Base-by-base conservation (phyloP, 1,140 invertebrate species). In the Papilio polyxenes region DNA sequence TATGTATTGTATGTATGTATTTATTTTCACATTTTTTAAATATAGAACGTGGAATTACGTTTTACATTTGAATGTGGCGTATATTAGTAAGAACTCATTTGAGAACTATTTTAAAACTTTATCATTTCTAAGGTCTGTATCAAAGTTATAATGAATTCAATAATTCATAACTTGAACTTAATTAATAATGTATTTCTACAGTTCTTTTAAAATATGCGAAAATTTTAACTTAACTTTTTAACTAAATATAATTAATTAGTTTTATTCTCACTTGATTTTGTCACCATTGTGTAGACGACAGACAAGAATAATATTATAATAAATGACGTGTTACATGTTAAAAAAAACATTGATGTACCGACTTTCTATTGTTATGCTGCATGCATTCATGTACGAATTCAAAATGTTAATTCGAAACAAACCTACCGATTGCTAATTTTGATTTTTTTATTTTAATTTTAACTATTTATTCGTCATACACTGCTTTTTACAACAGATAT, bases 321-420 rank as follows among this genome's bases (percentile, higher is more conserved):
- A 65, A 65, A 65, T 65, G 62, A 65, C 53, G 53, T 56, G 53
- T 56, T 3, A 56, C 62, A 65, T 87, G 78, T 82, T 83, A 81
- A 80, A 56, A n/a, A 44, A n/a, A 83, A 83, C 84, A 87, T 83
- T 82, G 86, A 87, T 82, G 88, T 82, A 86, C 83, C 83, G 83
- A 82, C 59, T 65, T 31, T 62, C 82, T 83, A 89, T 89, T 89
- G 88, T 90, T 81, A 89, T 85, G 85, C 85, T 65, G 83, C 87
- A 84, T 84, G 80, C 77, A 85, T 85, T 80, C 75, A 48, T 65
- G 81, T 48, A 75, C n/a, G 44, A 74, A 20, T 20, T 44, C 10
- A 75, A 75, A 49, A 75, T 75, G 49, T 23, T 75, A 75, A 49
- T 49, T 44, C 20, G 20, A 23, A 49, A 49, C 75, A 20, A 75